Evolutionary conservation across 2,113 vertebrate species (phyloP).

Genomic region (Chauna torquata): DNA sequence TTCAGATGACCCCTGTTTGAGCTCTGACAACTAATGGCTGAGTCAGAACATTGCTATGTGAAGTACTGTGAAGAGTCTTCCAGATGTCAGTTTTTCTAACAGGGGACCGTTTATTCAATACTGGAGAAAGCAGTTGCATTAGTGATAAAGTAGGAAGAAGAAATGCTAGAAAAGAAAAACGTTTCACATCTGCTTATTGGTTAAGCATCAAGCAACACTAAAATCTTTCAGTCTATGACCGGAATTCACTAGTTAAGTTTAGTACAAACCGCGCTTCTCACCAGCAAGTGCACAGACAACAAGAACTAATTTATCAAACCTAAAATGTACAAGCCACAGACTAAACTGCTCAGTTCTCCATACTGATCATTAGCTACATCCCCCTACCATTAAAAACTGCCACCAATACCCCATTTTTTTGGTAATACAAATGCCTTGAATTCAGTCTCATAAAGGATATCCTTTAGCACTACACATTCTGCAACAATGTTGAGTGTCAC

Average conservation of each 20-base stretch:
- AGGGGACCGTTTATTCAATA: constrained; percentile 40
- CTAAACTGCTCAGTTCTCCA: background rate
- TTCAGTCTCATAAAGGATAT: background rate
- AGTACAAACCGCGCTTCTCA: background rate
- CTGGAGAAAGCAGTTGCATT: background rate
- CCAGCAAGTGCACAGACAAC: background rate
- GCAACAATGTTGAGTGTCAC: background rate
- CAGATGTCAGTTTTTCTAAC: constrained; percentile 60
- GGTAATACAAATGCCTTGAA: background rate
- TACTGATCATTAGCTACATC: background rate
- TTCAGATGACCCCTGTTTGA: constrained; percentile 55
- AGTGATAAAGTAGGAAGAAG: background rate
- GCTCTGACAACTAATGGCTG: constrained; percentile 57
- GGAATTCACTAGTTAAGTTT: background rate
- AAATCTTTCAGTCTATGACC: background rate
- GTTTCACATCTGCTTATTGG: background rate
- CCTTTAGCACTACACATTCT: background rate
- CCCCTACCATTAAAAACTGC: background rate
- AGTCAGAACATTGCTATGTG: constrained; percentile 59
- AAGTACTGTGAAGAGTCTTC: constrained; percentile 56
- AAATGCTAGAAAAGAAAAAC: background rate
- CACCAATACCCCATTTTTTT: background rate
- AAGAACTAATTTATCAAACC: background rate
- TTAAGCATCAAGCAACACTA: background rate
- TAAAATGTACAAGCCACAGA: background rate